Evolutionary conservation across 2,113 vertebrate species (phyloP).

Genomic region (Microcebus tavaratra): DNA sequence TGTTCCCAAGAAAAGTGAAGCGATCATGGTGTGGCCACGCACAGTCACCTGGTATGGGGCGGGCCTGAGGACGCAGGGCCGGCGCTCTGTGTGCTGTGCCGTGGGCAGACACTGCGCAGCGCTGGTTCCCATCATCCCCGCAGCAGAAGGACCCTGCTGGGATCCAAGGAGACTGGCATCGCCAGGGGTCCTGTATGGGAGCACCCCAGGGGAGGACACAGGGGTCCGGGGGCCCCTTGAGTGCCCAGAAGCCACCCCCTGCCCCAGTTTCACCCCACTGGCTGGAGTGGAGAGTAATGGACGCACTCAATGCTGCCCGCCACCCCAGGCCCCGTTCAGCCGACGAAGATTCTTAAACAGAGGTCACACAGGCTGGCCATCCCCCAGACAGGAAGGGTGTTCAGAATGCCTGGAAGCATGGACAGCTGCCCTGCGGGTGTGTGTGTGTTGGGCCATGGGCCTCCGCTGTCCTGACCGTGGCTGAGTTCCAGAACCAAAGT

Average conservation of each 20-base stretch:
- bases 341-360: not conserved
- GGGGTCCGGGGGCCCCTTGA: not conserved
- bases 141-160: not conserved
- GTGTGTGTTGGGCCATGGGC: not conserved
- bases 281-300: not conserved
- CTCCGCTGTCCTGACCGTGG: fast-evolving
- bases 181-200: not conserved
- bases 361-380: not conserved
- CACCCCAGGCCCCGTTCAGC: too few species aligned
- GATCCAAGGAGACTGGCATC: not conserved
- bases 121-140: fast-evolving
- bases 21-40: not conserved
- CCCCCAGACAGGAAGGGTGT: not conserved
- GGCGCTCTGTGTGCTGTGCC: not conserved
- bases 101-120: too few species aligned
- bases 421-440: not conserved
- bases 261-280: not conserved
- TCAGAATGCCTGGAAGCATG: not conserved
- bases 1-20: not conserved
- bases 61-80: not conserved
- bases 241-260: not conserved
- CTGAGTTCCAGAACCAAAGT: not conserved
- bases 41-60: not conserved
- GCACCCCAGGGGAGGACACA: not conserved
- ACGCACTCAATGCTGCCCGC: not conserved